These are phyloP conservation scores for Drosophila setifemur DNA, from an alignment of 1,140 invertebrate species.

Conservation along the genomic window DNA sequence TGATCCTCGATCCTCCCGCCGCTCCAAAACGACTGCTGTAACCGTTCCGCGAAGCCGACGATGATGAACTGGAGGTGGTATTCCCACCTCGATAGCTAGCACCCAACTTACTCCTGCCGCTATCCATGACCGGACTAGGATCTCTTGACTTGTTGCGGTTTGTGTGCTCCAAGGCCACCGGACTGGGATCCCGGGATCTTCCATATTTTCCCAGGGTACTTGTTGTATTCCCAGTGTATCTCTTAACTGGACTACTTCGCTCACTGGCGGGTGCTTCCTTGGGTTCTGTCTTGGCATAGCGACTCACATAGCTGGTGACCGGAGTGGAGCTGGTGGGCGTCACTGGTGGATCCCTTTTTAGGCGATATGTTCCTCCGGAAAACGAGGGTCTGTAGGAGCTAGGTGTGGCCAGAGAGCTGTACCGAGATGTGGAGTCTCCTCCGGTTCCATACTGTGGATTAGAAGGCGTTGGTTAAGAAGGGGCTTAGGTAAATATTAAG, in stretches of 20 bases:
- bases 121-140: conserved; percentile 67
- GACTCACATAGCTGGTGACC: conserved; percentile 61
- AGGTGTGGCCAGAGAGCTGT: conserved; percentile 67
- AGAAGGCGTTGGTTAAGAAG: neutral
- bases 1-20: neutral
- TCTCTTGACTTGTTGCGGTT: conserved; percentile 68
- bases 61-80: conserved; percentile 22
- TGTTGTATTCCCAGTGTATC: conserved; percentile 51
- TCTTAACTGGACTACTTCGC: conserved; percentile 59
- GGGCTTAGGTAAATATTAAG: neutral
- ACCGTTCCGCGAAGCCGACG: conserved; percentile 28
- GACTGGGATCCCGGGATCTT: conserved; percentile 75
- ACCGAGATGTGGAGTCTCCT: conserved; percentile 62
- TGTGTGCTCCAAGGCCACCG: conserved; percentile 72
- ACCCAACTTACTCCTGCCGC: conserved; percentile 48
- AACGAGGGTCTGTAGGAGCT: conserved; percentile 77
- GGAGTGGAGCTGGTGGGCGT: conserved; percentile 20
- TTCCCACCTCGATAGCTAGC: conserved; percentile 42
- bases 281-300: conserved; percentile 60
- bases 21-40: conserved; percentile 58
- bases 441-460: conserved; percentile 60
- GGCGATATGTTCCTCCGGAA: conserved; percentile 78
- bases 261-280: conserved; percentile 51
- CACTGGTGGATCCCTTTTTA: conserved; percentile 61
- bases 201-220: conserved; percentile 72